Percentiles rank a stretch among this genome's conserved stretches.
Evolutionary conservation across 2,113 vertebrate genomes (phyloP).

Genomic region (Microcebus ravelobensis): DNA sequence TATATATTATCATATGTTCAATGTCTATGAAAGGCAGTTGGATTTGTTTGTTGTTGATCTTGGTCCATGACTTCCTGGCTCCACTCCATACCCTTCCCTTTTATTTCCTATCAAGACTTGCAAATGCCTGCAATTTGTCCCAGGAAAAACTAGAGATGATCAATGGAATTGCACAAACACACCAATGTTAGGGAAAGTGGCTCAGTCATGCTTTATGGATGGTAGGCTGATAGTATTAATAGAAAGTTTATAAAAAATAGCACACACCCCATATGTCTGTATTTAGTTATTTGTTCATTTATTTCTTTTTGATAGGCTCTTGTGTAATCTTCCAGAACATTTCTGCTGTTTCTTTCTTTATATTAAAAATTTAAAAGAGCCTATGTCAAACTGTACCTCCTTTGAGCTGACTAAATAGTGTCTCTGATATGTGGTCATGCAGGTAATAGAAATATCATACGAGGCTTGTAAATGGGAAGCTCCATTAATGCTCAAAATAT

Average conservation of each 20-base stretch:
- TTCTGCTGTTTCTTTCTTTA: neutral
- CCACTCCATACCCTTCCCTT: neutral
- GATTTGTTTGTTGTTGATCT: neutral
- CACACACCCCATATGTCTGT: neutral
- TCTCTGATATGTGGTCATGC: neutral
- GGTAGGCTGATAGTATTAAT: neutral
- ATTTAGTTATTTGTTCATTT: conserved; percentile 16
- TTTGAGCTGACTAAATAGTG: neutral
- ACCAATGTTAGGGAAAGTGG: neutral
- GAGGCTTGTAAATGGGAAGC: neutral
- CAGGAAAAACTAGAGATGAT: neutral
- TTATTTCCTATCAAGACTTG: neutral
- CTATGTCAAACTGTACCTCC: neutral
- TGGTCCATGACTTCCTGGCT: neutral
- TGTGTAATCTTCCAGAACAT: neutral
- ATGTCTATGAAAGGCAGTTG: neutral
- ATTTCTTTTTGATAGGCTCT: neutral
- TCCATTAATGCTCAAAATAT: neutral
- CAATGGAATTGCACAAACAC: neutral
- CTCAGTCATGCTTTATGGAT: neutral
- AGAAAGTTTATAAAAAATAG: conserved; percentile 32
- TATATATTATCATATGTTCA: neutral
- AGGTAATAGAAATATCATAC: neutral
- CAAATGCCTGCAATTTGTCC: neutral
- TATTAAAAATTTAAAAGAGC: neutral